Evolutionary conservation across 2,113 vertebrate genomes (phyloP).

Genomic region (Pardalotus punctatus): DNA sequence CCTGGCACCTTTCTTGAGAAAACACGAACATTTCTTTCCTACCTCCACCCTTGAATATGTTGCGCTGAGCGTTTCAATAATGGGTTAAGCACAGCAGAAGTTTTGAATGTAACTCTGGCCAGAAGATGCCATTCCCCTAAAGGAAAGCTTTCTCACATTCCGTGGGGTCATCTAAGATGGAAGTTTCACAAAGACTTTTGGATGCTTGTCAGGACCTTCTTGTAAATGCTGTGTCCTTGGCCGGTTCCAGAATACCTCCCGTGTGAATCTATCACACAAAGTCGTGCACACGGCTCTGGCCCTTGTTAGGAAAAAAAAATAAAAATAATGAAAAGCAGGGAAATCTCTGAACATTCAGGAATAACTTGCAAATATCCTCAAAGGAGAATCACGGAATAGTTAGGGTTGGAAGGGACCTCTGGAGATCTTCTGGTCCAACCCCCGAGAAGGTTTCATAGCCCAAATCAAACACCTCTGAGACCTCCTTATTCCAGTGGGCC

Average conservation of each 20-base stretch:
- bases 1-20: background rate
- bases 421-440: background rate
- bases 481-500: background rate
- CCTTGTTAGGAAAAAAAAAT: background rate
- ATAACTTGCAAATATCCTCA: background rate
- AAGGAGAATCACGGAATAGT: background rate
- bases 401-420: background rate
- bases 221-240: conserved; percentile 42
- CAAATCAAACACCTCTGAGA: background rate
- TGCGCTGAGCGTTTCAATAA: background rate
- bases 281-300: background rate
- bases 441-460: background rate
- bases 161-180: conserved; percentile 29
- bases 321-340: conserved; percentile 33
- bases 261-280: conserved; percentile 29
- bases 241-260: conserved; percentile 26
- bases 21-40: background rate
- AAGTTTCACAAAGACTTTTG: conserved; percentile 21
- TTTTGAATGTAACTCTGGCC: background rate
- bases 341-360: background rate
- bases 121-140: conserved; percentile 7
- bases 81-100: background rate
- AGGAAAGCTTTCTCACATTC: conserved; percentile 31
- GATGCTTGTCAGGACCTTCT: conserved; percentile 55
- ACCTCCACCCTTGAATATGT: background rate